Evolutionary conservation across 2,797 vertebrate species (phyloP).

Genomic region (Acanthurus tractus): DNA sequence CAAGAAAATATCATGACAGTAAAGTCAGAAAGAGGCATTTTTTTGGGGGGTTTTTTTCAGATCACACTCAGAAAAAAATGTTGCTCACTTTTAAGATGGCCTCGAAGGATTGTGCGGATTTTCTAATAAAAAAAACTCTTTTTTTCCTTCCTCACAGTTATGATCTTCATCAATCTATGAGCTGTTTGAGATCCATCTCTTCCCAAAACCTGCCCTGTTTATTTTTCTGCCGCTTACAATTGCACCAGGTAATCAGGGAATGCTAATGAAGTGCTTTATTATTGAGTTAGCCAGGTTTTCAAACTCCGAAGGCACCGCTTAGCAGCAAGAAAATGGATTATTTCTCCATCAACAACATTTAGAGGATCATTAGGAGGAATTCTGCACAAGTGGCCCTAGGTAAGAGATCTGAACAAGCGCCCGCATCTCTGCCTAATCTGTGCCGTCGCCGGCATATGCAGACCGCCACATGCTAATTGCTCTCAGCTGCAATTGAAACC

Average conservation of each 20-base stretch:
- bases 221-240: slow-evolving; percentile 65
- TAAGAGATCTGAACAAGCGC: slow-evolving; percentile 96
- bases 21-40: slow-evolving; percentile 33
- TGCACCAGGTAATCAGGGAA: slow-evolving; percentile 78
- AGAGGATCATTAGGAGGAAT: slow-evolving; percentile 94
- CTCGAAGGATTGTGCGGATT: too few relatives aligned
- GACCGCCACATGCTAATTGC: slow-evolving; percentile 96
- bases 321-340: slow-evolving; percentile 93
- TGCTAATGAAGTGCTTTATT: slow-evolving; percentile 90
- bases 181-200: slow-evolving; percentile 1
- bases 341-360: slow-evolving; percentile 97
- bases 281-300: slow-evolving; percentile 89
- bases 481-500: slow-evolving; percentile 97
- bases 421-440: slow-evolving; percentile 89
- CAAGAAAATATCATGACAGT: slow-evolving; percentile 27
- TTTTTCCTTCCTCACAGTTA: neutral
- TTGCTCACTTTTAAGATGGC: slow-evolving; percentile 42
- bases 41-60: slow-evolving; percentile 28
- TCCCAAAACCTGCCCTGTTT: slow-evolving; percentile 14
- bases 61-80: slow-evolving; percentile 39
- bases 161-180: neutral
- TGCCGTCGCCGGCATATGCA: slow-evolving; percentile 92
- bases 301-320: slow-evolving; percentile 91
- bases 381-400: slow-evolving; percentile 92
- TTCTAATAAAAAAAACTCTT: too few relatives aligned